Percentiles rank a stretch among this genome's conserved stretches.
Conservation (phyloP, 2,888 invertebrate species). For the Mellilla xanthometata region DNA sequence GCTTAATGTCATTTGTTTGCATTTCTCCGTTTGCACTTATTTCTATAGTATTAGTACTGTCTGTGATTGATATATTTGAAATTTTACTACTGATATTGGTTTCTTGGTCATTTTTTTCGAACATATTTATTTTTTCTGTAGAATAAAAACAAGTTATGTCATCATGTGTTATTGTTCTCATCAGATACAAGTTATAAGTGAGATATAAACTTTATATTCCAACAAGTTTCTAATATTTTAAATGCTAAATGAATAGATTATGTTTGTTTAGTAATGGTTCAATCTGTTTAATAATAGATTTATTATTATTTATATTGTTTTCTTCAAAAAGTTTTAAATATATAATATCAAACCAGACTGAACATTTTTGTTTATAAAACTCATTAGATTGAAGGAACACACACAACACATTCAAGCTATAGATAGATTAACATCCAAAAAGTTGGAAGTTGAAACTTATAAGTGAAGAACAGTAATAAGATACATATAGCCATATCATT, state of each 20-base stretch:
- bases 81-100: slow-evolving; percentile 58
- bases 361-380: slow-evolving; percentile 2
- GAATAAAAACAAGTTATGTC: slow-evolving; percentile 25
- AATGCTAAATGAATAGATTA: too few relatives aligned
- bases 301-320: too few relatives aligned
- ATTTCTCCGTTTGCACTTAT: slow-evolving; percentile 43
- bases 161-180: neutral
- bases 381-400: slow-evolving; percentile 16
- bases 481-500: too few relatives aligned
- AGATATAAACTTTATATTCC: neutral
- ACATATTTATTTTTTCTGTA: slow-evolving; percentile 78
- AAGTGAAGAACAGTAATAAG: slow-evolving; percentile 5
- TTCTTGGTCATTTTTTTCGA: slow-evolving; percentile 67
- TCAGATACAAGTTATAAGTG: neutral
- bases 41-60: slow-evolving; percentile 50
- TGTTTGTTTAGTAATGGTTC: too few relatives aligned
- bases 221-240: too few relatives aligned
- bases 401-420: slow-evolving; percentile 17
- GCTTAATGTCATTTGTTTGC: slow-evolving; percentile 39
- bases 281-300: too few relatives aligned
- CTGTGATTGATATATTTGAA: slow-evolving; percentile 62
- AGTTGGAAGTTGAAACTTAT: neutral
- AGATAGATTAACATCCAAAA: slow-evolving; percentile 6
- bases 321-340: too few relatives aligned
- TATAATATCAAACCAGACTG: too few relatives aligned